Percentiles rank a stretch among this genome's conserved stretches.
Evolutionary conservation across 2,797 vertebrate genomes (phyloP).

Genomic region (Poeciliopsis paucimaculata): DNA sequence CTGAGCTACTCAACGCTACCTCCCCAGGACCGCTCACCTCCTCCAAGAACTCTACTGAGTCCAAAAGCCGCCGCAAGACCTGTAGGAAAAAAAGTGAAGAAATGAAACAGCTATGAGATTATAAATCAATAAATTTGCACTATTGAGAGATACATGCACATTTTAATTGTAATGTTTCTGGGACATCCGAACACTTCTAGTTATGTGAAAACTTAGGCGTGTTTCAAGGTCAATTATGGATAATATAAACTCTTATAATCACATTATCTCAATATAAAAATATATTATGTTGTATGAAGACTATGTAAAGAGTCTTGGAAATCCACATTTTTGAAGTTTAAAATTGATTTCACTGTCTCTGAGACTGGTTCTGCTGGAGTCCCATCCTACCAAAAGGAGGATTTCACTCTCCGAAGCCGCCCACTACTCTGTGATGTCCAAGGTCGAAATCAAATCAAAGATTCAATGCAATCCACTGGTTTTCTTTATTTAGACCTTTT

Average conservation of each 20-base stretch:
- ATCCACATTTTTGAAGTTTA: not conserved
- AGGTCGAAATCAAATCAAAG: constrained; percentile 1
- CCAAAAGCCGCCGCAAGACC: constrained; percentile 80
- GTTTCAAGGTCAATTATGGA: not conserved
- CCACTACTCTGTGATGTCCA: not conserved
- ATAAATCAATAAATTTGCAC: not conserved
- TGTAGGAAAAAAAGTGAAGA: constrained; percentile 30
- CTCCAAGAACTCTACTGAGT: constrained; percentile 83
- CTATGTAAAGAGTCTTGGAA: not conserved
- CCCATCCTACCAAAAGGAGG: not conserved
- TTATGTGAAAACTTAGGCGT: not conserved
- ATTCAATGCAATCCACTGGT: constrained; percentile 2
- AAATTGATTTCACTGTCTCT: not conserved
- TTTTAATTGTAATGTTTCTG: not conserved
- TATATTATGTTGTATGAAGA: not conserved
- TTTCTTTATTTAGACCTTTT: constrained; percentile 1
- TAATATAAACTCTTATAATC: not conserved
- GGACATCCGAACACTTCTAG: not conserved
- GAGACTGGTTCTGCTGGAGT: not conserved
- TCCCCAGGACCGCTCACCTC: constrained; percentile 82
- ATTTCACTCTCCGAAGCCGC: not conserved
- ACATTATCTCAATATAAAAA: not conserved
- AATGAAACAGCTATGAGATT: not conserved
- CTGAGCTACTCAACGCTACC: constrained; percentile 68
- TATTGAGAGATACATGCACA: not conserved